phyloP scores from a whole-genome alignment of 2,888 invertebrate genomes.

The Dasysyrphus tricinctus region DNA sequence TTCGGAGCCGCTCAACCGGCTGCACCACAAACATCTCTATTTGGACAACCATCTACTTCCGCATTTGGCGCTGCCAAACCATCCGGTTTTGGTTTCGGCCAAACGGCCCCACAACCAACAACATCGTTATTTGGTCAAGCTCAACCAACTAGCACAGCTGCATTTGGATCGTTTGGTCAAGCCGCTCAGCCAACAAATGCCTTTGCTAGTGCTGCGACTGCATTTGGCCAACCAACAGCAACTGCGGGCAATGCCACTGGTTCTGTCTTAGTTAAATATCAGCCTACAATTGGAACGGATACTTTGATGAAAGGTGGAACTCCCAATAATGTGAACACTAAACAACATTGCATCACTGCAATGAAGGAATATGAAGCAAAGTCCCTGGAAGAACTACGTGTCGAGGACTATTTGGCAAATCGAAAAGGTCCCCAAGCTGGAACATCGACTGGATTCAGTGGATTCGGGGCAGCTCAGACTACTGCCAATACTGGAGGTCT shows the following conservation, averaged over 20 bases:
- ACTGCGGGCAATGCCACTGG: constrained; percentile 84
- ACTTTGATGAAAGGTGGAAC: constrained; percentile 95
- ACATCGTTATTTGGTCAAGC: constrained; percentile 85
- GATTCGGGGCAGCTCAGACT: constrained; percentile 82
- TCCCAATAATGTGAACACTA: constrained; percentile 93
- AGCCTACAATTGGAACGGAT: constrained; percentile 93
- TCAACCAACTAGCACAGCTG: constrained; percentile 82
- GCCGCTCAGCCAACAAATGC: constrained; percentile 84
- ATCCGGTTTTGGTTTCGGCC: constrained; percentile 81
- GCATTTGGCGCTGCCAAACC: constrained; percentile 86
- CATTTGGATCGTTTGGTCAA: constrained; percentile 87
- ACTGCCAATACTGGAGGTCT: constrained; percentile 81
- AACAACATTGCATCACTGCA: constrained; percentile 98
- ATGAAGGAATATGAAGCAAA: constrained; percentile 99
- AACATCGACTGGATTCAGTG: constrained; percentile 77
- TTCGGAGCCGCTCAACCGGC: constrained; percentile 85
- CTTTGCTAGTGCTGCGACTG: constrained; percentile 84
- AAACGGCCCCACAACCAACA: constrained; percentile 81
- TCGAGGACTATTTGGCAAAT: constrained; percentile 96
- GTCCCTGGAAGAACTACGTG: constrained; percentile 95
- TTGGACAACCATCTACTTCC: constrained; percentile 86
- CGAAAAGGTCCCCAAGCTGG: constrained; percentile 89
- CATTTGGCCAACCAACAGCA: constrained; percentile 79
- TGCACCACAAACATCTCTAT: constrained; percentile 85
- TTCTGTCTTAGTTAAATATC: constrained; percentile 92